These are phyloP conservation scores for Clupea harengus DNA, from an alignment of 2,113 vertebrate species.

Conservation along the genomic window DNA sequence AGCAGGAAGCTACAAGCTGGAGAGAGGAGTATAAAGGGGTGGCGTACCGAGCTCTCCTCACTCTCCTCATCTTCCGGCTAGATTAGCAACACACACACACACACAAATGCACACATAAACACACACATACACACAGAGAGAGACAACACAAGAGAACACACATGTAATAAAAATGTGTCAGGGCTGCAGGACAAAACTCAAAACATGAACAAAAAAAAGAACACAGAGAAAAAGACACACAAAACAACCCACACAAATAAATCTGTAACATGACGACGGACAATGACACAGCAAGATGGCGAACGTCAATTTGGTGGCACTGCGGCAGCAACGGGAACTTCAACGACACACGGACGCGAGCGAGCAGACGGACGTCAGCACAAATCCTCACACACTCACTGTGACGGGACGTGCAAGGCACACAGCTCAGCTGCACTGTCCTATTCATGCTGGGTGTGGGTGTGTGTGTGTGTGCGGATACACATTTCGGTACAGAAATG, in stretches of 20 bases:
- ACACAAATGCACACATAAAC: conserved; percentile 28
- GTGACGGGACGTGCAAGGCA: conserved; percentile 7
- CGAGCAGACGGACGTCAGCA: not conserved
- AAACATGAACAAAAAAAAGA: conserved; percentile 37
- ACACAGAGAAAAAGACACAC: conserved; percentile 30
- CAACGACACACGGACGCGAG: not conserved
- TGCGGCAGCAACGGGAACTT: not conserved
- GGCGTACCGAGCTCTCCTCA: conserved; percentile 85
- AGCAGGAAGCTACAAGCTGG: conserved; percentile 44
- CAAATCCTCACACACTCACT: not conserved
- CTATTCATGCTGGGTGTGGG: not conserved
- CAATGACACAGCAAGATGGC: not conserved
- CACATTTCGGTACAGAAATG: not conserved
- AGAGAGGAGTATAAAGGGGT: conserved; percentile 53
- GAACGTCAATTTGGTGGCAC: not conserved
- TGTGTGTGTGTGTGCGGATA: not conserved
- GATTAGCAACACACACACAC: conserved; percentile 63
- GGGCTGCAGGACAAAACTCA: conserved; percentile 28
- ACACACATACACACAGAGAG: conserved; percentile 36
- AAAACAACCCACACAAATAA: conserved; percentile 18
- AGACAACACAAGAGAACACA: conserved; percentile 54
- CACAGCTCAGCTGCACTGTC: conserved; percentile 9
- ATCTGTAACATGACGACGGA: not conserved
- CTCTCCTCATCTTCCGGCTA: conserved; percentile 80
- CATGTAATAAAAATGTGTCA: conserved; percentile 49